phyloP scores from a whole-genome alignment of 2,797 vertebrate species.

The Acrossocheilus fasciatus region DNA sequence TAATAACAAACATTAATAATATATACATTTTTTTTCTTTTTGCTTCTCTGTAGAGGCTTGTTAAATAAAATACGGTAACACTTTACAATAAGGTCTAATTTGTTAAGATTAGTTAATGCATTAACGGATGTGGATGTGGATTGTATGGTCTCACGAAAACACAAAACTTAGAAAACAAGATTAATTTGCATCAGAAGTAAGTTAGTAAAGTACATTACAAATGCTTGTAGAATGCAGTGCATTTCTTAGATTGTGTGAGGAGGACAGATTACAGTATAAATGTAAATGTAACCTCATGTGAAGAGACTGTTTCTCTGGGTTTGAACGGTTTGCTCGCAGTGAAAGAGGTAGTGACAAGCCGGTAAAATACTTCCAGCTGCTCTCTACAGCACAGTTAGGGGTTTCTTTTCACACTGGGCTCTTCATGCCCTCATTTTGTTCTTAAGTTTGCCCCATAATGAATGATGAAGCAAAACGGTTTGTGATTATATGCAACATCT shows the following conservation, averaged over 20 bases:
- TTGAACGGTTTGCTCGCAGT: conserved; percentile 66
- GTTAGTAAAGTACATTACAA: not conserved
- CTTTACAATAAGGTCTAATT: too few species aligned
- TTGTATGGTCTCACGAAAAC: too few species aligned
- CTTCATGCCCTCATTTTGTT: conserved; percentile 7
- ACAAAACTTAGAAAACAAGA: too few species aligned
- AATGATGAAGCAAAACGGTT: conserved; percentile 16
- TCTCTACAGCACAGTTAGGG: not conserved
- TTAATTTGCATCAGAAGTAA: not conserved
- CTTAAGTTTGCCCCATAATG: conserved; percentile 23
- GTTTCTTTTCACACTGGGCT: conserved; percentile 18
- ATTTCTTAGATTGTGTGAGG: not conserved
- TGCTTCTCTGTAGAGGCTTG: too few species aligned
- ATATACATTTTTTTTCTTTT: too few species aligned
- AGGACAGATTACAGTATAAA: not conserved
- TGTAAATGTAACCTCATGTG: conserved; percentile 1
- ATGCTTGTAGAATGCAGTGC: not conserved
- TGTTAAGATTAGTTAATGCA: too few species aligned
- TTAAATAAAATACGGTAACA: too few species aligned
- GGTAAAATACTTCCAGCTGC: conserved; percentile 42
- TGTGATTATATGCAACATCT: conserved; percentile 26
- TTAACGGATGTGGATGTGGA: too few species aligned
- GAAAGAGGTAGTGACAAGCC: conserved; percentile 71
- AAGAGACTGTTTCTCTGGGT: not conserved
- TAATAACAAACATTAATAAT: too few species aligned